Conservation (phyloP, 2,113 vertebrate species). For the Rhinolophus sinicus region DNA sequence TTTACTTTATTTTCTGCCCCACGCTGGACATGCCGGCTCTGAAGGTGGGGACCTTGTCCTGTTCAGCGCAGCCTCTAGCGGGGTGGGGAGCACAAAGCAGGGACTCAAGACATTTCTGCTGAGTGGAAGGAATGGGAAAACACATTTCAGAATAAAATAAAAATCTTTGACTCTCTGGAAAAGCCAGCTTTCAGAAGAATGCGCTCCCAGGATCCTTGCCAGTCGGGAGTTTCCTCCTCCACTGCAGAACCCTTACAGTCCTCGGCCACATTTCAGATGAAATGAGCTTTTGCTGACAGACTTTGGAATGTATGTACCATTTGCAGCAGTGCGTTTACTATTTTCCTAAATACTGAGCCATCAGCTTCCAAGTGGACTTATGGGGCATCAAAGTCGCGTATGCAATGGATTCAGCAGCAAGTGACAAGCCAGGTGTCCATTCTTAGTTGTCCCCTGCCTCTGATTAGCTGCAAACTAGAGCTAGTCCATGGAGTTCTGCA, state of each 20-base stretch:
- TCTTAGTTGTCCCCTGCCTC: neutral
- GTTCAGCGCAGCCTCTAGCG: neutral
- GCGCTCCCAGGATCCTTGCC: fast-evolving
- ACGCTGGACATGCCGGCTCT: too few relatives aligned
- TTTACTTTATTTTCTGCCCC: too few relatives aligned
- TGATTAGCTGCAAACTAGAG: neutral
- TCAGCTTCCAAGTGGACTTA: neutral
- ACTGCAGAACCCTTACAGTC: fast-evolving
- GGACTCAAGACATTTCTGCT: neutral
- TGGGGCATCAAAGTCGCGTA: fast-evolving
- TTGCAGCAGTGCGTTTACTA: too few relatives aligned
- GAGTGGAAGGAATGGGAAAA: neutral
- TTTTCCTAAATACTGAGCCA: neutral
- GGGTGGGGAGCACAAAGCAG: fast-evolving
- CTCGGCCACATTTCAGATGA: neutral
- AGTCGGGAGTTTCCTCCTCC: fast-evolving
- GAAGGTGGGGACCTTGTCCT: too few relatives aligned
- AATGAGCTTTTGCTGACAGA: neutral
- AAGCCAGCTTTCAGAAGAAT: neutral
- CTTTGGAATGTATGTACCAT: neutral
- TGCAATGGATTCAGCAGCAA: fast-evolving
- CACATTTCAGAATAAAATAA: too few relatives aligned
- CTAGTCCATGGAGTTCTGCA: neutral
- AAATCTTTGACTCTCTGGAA: too few relatives aligned
- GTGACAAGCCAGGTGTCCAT: neutral